Evolutionary conservation across 2,797 vertebrate species (phyloP), one percentile per base, ranked within the genome.

Genomic region (Mallotus villosus): DNA sequence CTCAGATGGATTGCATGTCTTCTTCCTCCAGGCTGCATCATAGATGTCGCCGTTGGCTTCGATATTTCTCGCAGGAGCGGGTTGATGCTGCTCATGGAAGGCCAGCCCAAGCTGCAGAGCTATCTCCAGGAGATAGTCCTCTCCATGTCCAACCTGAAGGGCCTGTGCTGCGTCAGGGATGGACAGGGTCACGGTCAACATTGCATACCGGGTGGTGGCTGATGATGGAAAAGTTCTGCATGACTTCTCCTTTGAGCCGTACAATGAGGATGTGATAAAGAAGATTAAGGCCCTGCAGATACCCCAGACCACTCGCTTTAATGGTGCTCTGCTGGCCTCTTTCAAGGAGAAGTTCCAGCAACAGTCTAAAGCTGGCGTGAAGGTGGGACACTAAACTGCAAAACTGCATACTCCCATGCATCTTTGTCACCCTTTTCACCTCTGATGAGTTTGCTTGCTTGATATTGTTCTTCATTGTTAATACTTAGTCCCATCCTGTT

Each of bases 1-100:
- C 22, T 34, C 11, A 22, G 5, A 46, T 16, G 0, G 6, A 46
- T 16, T 65, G 32, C 22, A 27, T 69, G 2, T 70, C 32, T 64
- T 41, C 22, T 1, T 16, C 0, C 51, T n/a, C 1, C 73, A 96
- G 95, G 19, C 34, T 97, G 96, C 68, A 64, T 17, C 29, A 71
- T 96, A 14, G 93, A 95, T 71, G 87, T 98, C 75, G 93, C 90
- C 60, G 66, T 97, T 71, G 95, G 93, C 59, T 90, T 97, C 24
- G 95, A 97, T 76, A 91, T 93, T 74, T 93, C 96, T 0, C 77
- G 24, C 5, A 76, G 1, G 5, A 12, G 1, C 1, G 72, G 49
- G 2, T 72, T 63, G 12, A 73, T 72, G 19, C 63, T 57, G 8
- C 78, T 93, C 29, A 53, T 86, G 75, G 86, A 73, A 6, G 72